Percentiles rank a stretch among this genome's conserved stretches.
Evolutionary conservation across 2,888 invertebrate species (phyloP).

Genomic region (Chouioia cunea): DNA sequence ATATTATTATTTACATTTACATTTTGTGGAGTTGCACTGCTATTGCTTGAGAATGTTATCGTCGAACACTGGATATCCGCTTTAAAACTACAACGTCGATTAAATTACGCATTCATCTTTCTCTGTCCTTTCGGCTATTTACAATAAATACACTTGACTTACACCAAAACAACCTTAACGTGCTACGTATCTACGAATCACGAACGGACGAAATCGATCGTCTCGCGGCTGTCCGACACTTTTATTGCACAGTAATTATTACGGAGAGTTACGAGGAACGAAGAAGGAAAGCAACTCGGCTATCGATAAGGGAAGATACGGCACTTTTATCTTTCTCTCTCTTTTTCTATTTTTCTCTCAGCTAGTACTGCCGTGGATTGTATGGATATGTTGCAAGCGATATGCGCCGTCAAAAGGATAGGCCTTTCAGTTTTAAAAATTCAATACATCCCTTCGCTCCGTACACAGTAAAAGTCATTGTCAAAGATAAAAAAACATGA

Average conservation of each 20-base stretch:
- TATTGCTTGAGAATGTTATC: conserved; percentile 66
- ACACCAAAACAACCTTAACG: conserved; percentile 23
- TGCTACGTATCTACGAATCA: conserved; percentile 25
- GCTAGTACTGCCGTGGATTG: conserved; percentile 47
- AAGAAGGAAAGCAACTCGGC: conserved; percentile 35
- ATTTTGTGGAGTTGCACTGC: conserved; percentile 44
- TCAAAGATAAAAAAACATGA: too few relatives aligned
- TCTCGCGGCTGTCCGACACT: conserved; percentile 23
- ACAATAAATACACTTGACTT: conserved; percentile 62
- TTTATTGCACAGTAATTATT: conserved; percentile 48
- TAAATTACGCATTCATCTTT: conserved; percentile 51
- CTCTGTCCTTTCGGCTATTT: conserved; percentile 56
- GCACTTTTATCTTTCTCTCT: conserved; percentile 28
- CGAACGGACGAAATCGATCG: too few relatives aligned
- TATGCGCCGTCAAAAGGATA: conserved; percentile 53
- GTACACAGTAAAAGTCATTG: conserved; percentile 20
- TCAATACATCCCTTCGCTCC: conserved; percentile 11
- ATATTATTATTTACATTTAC: conserved; percentile 37
- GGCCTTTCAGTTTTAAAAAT: conserved; percentile 28
- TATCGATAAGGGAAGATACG: conserved; percentile 42
- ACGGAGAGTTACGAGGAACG: conserved; percentile 44
- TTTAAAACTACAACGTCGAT: conserved; percentile 54
- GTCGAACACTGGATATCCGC: conserved; percentile 61
- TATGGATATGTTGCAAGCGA: conserved; percentile 63
- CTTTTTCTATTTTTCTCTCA: conserved; percentile 22